Evolutionary conservation across 2,888 invertebrate species (phyloP).

Genomic region (Troilus luridus): DNA sequence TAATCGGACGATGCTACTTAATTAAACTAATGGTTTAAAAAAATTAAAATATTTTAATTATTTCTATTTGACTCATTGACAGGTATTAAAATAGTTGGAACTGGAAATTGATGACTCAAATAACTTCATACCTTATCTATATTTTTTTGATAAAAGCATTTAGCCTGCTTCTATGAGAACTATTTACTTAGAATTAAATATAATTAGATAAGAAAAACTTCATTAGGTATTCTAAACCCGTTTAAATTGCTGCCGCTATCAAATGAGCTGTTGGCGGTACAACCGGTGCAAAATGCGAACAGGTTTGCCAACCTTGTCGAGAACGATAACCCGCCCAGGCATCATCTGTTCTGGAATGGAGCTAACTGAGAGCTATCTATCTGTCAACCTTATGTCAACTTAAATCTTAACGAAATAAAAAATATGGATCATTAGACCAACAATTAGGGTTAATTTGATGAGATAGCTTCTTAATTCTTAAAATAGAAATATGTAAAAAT

Average conservation of each 20-base stretch:
- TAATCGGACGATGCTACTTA: no score
- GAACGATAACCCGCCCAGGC: not conserved
- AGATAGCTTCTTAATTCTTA: no score
- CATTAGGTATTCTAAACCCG: not conserved
- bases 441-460: no score
- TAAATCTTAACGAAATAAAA: not conserved
- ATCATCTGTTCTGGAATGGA: not conserved
- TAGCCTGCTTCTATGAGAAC: not conserved
- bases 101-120: not conserved
- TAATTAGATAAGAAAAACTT: not conserved
- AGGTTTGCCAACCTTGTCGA: slow-evolving; percentile 1
- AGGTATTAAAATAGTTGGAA: not conserved
- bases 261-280: not conserved
- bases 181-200: not conserved
- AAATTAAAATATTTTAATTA: no score
- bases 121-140: not conserved
- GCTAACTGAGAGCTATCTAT: not conserved
- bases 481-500: no score
- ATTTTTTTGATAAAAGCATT: not conserved
- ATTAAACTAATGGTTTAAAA: no score
- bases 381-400: not conserved
- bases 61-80: no score
- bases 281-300: slow-evolving; percentile 14
- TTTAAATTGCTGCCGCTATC: slow-evolving; percentile 5
- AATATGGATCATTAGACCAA: no score